Conservation (phyloP, 2,797 vertebrate genomes). For the Sebastes hopkinsi region DNA sequence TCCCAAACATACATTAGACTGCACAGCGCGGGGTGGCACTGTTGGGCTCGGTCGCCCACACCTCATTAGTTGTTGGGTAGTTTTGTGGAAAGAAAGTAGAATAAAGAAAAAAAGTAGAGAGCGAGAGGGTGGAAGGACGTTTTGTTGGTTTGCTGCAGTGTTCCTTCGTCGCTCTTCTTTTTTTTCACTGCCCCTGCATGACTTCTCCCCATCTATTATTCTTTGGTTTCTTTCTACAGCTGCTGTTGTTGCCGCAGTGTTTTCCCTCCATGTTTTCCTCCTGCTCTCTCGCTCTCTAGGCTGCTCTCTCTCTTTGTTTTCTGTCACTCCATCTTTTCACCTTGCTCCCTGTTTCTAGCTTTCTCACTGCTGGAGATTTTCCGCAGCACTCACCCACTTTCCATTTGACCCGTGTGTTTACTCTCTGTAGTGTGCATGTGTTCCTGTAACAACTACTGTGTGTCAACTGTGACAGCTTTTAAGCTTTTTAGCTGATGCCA, state of each 20-base stretch:
- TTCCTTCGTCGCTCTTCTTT: background rate
- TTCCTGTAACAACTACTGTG: conserved; percentile 1
- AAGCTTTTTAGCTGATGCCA: conserved; percentile 24
- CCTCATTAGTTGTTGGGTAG: conserved; percentile 47
- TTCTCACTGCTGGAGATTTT: conserved; percentile 15
- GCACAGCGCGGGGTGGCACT: background rate
- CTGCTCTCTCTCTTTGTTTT: conserved; percentile 22
- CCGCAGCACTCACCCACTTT: conserved; percentile 19
- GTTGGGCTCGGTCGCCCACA: conserved; percentile 33
- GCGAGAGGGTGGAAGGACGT: conserved; percentile 2
- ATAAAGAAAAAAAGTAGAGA: background rate
- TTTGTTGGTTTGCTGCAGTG: conserved; percentile 39
- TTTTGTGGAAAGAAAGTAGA: conserved; percentile 43
- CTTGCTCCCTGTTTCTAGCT: background rate
- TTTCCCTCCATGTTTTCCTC: background rate
- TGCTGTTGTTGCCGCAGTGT: conserved; percentile 27
- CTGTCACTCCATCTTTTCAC: conserved; percentile 28
- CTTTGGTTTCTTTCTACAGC: conserved; percentile 13
- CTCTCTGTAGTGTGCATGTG: background rate
- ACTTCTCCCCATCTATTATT: conserved; percentile 50
- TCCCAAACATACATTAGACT: background rate
- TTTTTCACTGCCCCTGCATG: conserved; percentile 28
- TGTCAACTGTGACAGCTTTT: conserved; percentile 26
- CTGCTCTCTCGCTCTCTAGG: background rate
- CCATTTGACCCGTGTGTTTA: background rate